Evolutionary conservation across 1,140 invertebrate genomes (phyloP).

Genomic region (Hycleus cichorii): DNA sequence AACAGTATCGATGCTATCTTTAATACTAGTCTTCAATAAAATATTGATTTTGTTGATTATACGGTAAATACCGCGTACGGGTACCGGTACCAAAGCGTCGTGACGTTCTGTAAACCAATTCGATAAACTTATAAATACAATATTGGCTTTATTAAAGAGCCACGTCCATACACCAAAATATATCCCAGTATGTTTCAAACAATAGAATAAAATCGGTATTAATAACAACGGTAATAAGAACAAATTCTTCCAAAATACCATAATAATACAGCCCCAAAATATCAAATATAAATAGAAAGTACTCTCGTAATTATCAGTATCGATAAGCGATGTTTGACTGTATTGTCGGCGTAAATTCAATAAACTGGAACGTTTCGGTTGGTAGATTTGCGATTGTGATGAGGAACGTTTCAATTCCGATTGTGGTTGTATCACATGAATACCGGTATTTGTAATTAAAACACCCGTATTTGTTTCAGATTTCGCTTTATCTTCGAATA

Average conservation of each 20-base stretch:
- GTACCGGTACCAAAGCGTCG: constrained; percentile 48
- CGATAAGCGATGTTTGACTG: constrained; percentile 14
- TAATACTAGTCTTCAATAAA: constrained; percentile 43
- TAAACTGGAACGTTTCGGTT: constrained; percentile 9
- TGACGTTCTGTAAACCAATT: constrained; percentile 41
- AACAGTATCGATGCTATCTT: constrained; percentile 50
- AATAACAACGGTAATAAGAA: constrained; percentile 62
- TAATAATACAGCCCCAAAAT: constrained; percentile 59
- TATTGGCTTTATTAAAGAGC: constrained; percentile 33
- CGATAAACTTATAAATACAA: constrained; percentile 23
- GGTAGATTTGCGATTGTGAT: constrained; percentile 32
- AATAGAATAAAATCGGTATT: constrained; percentile 57
- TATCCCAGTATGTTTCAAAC: constrained; percentile 50
- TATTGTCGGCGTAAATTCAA: constrained; percentile 17
- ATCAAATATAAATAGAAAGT: constrained; percentile 57
- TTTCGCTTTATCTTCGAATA: constrained; percentile 27
- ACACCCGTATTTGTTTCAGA: constrained; percentile 13
- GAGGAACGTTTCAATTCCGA: constrained; percentile 29
- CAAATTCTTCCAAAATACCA: constrained; percentile 63
- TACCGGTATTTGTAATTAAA: constrained; percentile 23
- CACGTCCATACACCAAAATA: constrained; percentile 46
- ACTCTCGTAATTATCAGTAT: constrained; percentile 29
- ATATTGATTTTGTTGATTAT: constrained; percentile 44
- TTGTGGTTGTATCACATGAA: constrained; percentile 15
- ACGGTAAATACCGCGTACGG: constrained; percentile 47